Base-by-base conservation (phyloP, 2,797 vertebrate genomes). In the Erpetoichthys calabaricus region DNA sequence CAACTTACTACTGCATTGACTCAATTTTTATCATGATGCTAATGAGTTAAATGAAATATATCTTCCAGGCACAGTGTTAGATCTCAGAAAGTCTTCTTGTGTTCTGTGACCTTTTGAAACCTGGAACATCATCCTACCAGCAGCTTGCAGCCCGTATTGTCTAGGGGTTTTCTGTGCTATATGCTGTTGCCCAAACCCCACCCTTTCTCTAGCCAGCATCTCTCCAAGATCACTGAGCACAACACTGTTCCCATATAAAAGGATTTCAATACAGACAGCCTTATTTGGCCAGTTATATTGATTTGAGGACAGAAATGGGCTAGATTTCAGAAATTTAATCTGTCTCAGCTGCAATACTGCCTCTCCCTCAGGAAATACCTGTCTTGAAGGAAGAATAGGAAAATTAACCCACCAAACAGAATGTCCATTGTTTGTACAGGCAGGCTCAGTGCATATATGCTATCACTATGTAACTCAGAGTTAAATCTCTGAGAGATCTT, bases 101-200 rank as follows among this genome's bases (percentile, higher is more conserved):
- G 60, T 62, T 69, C 62, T 47, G 51, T 70, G 74, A 79, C 71
- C 75, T 75, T 75, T 78, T 80, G 70, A 80, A 25, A 77, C 73
- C 71, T 71, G 75, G 73, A 80, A 77, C 73, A 76, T 77, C 72
- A 81, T 63, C 72, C 73, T 72, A 67, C 69, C 76, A 72, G 77
- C 86, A 88, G 79, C 82, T 86, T 82, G 72, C 69, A 63, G 57
- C 84, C 84, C 78, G 75, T 80, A 84, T 63, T 59, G 55, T 44
- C 44, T 82, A 61, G 57, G 69, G 65, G 63, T 62, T 61, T 56
- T 59, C 56, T 56, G 56, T 56, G 55, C 51, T 44, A 25, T 42
- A 9, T 56, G 60, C 51, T 54, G n/a, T 49, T 25, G 44, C 56
- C 49, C 43, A 60, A 62, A 57, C 65, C 64, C 57, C 68, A 64